Conservation (phyloP, 64 coral and sea anemone genomes). For the Trachythela sp. region DNA sequence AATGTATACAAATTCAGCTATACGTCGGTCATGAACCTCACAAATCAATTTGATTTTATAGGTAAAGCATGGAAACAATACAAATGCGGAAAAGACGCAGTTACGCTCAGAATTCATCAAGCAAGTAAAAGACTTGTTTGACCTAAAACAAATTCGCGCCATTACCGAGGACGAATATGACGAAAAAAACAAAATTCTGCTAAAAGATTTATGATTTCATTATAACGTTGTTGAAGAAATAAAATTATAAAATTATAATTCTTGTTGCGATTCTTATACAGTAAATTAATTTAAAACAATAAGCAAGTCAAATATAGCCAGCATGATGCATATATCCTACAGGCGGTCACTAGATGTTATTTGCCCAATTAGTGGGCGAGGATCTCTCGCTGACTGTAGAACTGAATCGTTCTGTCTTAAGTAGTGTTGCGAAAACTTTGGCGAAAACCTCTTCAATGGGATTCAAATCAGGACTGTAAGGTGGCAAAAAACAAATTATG, state of each 20-base stretch:
- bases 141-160: neutral
- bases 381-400: neutral
- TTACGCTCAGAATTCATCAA: neutral
- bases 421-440: neutral
- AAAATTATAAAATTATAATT: neutral
- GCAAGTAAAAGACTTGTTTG: neutral
- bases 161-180: neutral
- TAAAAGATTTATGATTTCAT: neutral
- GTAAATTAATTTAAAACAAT: neutral
- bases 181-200: neutral
- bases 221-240: neutral
- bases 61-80: neutral
- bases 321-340: constrained; percentile 6
- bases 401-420: neutral
- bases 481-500: constrained; percentile 3
- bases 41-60: neutral
- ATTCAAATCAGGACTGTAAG: constrained; percentile 2
- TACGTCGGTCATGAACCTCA: too few species aligned
- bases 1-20: too few species aligned
- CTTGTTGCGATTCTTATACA: neutral
- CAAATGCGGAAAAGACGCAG: neutral
- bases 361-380: constrained; percentile 15
- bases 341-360: neutral
- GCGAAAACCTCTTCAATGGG: neutral
- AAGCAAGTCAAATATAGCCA: neutral